Evolutionary conservation across 2,797 vertebrate genomes (phyloP).

Genomic region (Tragopan temminckii): DNA sequence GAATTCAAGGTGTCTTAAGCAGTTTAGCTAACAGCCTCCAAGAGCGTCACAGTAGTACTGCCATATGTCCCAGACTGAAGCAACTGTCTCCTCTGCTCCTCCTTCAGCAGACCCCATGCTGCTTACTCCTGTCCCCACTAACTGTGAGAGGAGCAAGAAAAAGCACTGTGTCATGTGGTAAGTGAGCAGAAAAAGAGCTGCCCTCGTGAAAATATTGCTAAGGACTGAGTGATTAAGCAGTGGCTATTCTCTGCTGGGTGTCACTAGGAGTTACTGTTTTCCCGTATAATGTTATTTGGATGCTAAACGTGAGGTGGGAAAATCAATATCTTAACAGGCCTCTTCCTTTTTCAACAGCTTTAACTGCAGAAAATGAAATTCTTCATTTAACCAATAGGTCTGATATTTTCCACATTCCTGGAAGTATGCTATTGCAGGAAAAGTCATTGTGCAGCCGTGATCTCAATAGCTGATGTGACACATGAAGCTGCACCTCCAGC

Average conservation of each 20-base stretch:
- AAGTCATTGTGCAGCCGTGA: neutral
- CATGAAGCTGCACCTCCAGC: neutral
- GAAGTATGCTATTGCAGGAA: neutral
- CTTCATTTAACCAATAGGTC: neutral
- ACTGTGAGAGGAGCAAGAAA: constrained; percentile 21
- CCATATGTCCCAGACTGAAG: constrained; percentile 12
- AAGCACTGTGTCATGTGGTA: neutral
- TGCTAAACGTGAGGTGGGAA: neutral
- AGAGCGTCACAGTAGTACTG: fast-evolving
- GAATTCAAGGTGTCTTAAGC: neutral
- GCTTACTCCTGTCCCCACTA: neutral
- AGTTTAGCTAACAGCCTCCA: neutral
- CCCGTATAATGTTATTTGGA: neutral
- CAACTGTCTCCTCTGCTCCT: neutral
- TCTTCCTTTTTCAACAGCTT: neutral
- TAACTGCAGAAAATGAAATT: neutral
- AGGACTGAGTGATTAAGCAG: neutral
- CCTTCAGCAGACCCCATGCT: neutral
- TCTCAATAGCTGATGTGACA: neutral
- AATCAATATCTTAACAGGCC: neutral
- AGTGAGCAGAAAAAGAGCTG: constrained; percentile 6
- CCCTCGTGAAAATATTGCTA: neutral
- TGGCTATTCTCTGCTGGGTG: neutral
- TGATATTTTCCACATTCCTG: neutral
- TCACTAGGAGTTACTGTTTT: neutral